phyloP scores from a whole-genome alignment of 2,797 vertebrate species.

The Pyrrhura leucotis region DNA sequence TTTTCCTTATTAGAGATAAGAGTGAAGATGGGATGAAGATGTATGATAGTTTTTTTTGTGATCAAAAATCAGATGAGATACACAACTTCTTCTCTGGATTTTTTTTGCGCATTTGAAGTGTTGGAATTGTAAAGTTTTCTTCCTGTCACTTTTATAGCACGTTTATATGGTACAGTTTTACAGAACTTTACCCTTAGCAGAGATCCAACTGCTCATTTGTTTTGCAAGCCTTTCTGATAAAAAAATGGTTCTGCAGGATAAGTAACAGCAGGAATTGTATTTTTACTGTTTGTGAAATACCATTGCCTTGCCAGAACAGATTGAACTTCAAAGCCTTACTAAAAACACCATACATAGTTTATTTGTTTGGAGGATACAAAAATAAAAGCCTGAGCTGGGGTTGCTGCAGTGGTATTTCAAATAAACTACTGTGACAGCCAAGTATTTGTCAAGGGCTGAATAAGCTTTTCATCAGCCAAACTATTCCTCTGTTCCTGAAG shows the following conservation, averaged over 20 bases:
- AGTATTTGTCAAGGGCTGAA: slow-evolving; percentile 51
- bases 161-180: background rate
- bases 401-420: slow-evolving; percentile 55
- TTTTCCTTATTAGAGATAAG: background rate
- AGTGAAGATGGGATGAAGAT: background rate
- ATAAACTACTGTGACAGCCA: slow-evolving; percentile 47
- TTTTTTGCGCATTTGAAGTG: background rate
- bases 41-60: background rate
- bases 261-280: slow-evolving; percentile 58
- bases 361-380: slow-evolving; percentile 63
- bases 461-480: slow-evolving; percentile 50
- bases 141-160: background rate
- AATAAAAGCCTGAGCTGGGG: slow-evolving; percentile 48
- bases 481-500: slow-evolving; percentile 32
- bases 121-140: background rate
- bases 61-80: background rate
- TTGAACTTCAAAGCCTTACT: slow-evolving; percentile 71
- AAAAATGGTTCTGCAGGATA: slow-evolving; percentile 46
- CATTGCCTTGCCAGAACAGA: slow-evolving; percentile 63
- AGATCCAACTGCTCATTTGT: slow-evolving; percentile 39
- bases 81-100: background rate
- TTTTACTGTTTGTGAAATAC: slow-evolving; percentile 71
- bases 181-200: slow-evolving; percentile 32
- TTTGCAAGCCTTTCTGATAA: slow-evolving; percentile 43
- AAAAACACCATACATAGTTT: slow-evolving; percentile 65